Evolutionary conservation across 2,888 invertebrate species (phyloP).

Genomic region (Eupithecia vulgata): DNA sequence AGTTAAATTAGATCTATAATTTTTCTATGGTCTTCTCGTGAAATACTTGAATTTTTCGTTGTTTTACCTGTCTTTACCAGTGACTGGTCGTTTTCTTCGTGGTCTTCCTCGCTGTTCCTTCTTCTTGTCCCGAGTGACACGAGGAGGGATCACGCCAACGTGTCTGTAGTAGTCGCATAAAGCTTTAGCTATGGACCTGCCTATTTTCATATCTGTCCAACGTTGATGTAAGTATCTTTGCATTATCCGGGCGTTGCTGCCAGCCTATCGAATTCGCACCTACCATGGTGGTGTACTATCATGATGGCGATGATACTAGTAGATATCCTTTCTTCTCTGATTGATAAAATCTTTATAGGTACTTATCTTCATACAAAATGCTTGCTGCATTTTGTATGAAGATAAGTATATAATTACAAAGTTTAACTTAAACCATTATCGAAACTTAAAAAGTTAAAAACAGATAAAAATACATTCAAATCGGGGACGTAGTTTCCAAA

Average conservation of each 20-base stretch:
- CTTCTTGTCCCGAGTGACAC: conserved; percentile 65
- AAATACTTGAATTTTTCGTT: not conserved
- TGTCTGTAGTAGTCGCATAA: conserved; percentile 84
- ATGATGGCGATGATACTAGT: no score
- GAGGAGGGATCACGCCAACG: conserved; percentile 81
- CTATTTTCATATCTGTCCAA: conserved; percentile 68
- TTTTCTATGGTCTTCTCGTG: no score
- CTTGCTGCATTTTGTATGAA: no score
- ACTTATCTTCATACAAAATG: no score
- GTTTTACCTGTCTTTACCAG: conserved; percentile 65
- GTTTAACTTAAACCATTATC: no score
- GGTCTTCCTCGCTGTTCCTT: conserved; percentile 66
- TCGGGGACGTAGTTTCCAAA: no score
- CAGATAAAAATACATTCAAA: no score
- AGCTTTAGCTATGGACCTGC: conserved; percentile 80
- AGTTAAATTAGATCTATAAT: no score
- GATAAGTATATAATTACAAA: no score
- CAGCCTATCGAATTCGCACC: not conserved
- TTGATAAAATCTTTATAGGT: no score
- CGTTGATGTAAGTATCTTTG: conserved; percentile 17
- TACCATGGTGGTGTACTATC: not conserved
- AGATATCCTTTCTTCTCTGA: no score
- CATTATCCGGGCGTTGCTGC: not conserved
- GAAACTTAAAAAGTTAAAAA: no score
- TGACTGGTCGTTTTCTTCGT: conserved; percentile 63